A percentile compares a stretch with the other conserved stretches of the same genome.
Evolutionary conservation across 2,113 vertebrate genomes (phyloP).

Genomic region (Raja brachyura): DNA sequence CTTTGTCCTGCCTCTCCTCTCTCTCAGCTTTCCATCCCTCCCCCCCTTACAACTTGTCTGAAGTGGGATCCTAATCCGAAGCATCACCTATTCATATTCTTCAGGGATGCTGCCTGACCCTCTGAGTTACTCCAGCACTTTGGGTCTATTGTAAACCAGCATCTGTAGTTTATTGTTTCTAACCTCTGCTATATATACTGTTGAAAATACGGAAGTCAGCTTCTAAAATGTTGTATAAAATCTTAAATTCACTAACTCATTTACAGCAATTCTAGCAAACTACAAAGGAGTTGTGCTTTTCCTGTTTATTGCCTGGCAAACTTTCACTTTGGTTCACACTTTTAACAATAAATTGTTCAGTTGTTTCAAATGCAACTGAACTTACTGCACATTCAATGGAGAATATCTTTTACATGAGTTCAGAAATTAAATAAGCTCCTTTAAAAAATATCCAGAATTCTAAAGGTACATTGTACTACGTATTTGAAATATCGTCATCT

Average conservation of each 20-base stretch:
- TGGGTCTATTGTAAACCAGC: too few species aligned
- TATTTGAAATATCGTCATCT: not conserved
- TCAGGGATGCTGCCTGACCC: too few species aligned
- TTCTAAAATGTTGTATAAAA: not conserved
- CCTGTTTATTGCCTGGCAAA: conserved; percentile 11
- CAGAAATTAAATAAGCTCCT: not conserved
- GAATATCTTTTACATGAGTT: not conserved
- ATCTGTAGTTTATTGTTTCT: too few species aligned
- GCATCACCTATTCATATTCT: too few species aligned
- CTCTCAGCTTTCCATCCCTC: too few species aligned
- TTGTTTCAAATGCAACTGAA: not conserved
- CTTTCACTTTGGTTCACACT: not conserved
- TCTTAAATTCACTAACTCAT: not conserved
- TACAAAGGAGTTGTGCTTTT: not conserved
- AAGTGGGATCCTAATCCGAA: too few species aligned
- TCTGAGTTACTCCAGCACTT: too few species aligned
- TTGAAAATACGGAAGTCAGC: not conserved
- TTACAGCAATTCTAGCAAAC: not conserved
- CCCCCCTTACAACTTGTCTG: too few species aligned
- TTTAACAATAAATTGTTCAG: not conserved
- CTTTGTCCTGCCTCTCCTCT: too few species aligned
- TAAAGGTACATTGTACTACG: not conserved
- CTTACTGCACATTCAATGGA: not conserved
- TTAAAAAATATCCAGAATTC: not conserved
- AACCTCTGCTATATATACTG: not conserved